Percentiles rank a stretch among this genome's conserved stretches.
phyloP scores from a whole-genome alignment of 2,888 invertebrate genomes.

The Fissipunctia ypsillon region DNA sequence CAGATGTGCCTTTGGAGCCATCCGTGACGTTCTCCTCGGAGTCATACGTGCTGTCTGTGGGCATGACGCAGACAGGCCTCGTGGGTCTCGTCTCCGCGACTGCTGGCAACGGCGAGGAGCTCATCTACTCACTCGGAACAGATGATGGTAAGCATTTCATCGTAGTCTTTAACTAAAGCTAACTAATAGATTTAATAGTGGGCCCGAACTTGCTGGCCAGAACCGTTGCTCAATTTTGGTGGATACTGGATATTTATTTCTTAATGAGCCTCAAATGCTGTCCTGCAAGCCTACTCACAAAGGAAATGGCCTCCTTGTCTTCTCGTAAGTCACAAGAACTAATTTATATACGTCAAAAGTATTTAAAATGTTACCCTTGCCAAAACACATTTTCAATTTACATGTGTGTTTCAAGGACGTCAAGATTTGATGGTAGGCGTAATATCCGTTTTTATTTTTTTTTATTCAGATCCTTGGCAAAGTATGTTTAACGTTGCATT shows the following conservation, averaged over 20 bases:
- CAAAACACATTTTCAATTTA: neutral
- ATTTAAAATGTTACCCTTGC: neutral
- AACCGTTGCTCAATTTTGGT: neutral
- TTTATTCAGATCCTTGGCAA: neutral
- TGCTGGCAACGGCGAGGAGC: conserved; percentile 79
- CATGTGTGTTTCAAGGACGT: neutral
- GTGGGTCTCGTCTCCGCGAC: conserved; percentile 79
- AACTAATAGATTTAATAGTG: neutral
- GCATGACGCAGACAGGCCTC: conserved; percentile 75
- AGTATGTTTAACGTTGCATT: neutral
- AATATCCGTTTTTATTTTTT: neutral
- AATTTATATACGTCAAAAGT: neutral
- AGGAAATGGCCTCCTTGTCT: neutral
- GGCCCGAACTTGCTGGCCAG: neutral
- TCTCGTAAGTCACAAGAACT: neutral
- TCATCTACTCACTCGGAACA: conserved; percentile 77
- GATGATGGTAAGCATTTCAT: conserved; percentile 75
- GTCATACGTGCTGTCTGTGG: conserved; percentile 77
- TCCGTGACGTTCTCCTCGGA: conserved; percentile 76
- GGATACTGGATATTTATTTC: neutral
- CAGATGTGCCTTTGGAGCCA: conserved; percentile 20
- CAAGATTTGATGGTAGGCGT: neutral
- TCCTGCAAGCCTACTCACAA: neutral
- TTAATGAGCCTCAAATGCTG: neutral
- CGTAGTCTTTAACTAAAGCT: neutral